Evolutionary conservation across 1,140 invertebrate species (phyloP).

Genomic region (Calycopis cecrops): DNA sequence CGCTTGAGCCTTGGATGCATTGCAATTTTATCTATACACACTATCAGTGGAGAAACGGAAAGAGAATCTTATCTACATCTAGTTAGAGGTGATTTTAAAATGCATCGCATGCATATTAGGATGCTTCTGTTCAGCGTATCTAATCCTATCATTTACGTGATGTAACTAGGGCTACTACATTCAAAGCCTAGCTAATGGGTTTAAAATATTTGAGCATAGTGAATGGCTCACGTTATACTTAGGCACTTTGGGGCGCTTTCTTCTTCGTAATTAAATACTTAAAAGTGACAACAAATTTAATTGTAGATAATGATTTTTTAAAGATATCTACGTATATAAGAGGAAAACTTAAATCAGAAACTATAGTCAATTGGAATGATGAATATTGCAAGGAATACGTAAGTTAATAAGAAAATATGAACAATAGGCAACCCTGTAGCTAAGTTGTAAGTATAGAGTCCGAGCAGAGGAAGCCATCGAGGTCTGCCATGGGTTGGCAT

Average conservation of each 20-base stretch:
- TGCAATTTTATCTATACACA: conserved; percentile 34
- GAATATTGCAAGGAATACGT: neutral
- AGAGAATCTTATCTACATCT: conserved; percentile 28
- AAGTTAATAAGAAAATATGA: neutral
- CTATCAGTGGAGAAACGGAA: conserved; percentile 18
- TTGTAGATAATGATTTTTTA: no score
- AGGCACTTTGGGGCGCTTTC: no score
- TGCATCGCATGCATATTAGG: conserved; percentile 19
- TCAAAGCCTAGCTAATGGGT: conserved; percentile 31
- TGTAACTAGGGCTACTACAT: conserved; percentile 37
- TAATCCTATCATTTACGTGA: conserved; percentile 60
- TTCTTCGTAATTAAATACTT: no score
- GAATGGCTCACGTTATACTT: conserved; percentile 5
- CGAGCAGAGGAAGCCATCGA: conserved; percentile 37
- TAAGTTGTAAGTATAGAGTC: conserved; percentile 56
- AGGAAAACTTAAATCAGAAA: no score
- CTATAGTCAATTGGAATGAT: conserved; percentile 2
- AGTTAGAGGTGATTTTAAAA: conserved; percentile 26
- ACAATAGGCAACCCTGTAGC: neutral
- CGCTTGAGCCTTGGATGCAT: conserved; percentile 40
- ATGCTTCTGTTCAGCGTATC: conserved; percentile 30
- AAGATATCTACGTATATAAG: no score
- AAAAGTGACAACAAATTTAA: no score
- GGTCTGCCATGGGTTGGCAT: conserved; percentile 31
- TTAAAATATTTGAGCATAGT: conserved; percentile 35